Percentiles rank a stretch among this genome's conserved stretches.
These are phyloP conservation scores for Coturnix japonica DNA, from an alignment of 2,113 vertebrate species.

Conservation along the genomic window DNA sequence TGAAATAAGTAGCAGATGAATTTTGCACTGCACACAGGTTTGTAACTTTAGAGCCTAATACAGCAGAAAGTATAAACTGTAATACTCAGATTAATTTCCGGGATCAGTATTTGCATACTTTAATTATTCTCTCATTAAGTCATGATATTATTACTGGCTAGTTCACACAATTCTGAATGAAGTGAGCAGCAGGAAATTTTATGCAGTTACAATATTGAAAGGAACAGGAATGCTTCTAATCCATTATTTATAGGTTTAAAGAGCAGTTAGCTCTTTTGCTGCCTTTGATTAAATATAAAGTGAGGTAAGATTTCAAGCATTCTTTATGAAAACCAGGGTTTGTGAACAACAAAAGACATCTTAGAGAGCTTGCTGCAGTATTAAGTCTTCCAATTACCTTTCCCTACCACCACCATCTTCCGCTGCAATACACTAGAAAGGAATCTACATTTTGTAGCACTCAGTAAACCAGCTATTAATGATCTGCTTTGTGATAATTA, in stretches of 20 bases:
- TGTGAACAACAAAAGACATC: background rate
- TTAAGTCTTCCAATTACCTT: background rate
- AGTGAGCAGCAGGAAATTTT: background rate
- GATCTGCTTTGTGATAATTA: background rate
- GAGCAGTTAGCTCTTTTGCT: background rate
- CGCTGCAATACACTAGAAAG: background rate
- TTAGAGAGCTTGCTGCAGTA: background rate
- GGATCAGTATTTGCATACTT: background rate
- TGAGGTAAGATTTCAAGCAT: background rate
- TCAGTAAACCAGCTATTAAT: background rate
- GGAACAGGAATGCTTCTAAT: slow-evolving; percentile 17
- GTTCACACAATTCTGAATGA: background rate
- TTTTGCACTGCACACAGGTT: background rate
- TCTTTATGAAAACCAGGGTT: background rate
- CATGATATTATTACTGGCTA: background rate
- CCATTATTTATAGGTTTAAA: slow-evolving; percentile 29
- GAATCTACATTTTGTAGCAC: background rate
- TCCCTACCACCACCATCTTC: fast-evolving
- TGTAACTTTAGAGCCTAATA: background rate
- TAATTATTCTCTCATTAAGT: background rate
- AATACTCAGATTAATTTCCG: background rate
- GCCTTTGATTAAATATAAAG: slow-evolving; percentile 9
- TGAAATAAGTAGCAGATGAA: background rate
- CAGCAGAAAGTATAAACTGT: background rate
- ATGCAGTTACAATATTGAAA: background rate